Evolutionary conservation across 2,113 vertebrate species (phyloP), one percentile per base, ranked within the genome.

Genomic region (Axis porcinus): DNA sequence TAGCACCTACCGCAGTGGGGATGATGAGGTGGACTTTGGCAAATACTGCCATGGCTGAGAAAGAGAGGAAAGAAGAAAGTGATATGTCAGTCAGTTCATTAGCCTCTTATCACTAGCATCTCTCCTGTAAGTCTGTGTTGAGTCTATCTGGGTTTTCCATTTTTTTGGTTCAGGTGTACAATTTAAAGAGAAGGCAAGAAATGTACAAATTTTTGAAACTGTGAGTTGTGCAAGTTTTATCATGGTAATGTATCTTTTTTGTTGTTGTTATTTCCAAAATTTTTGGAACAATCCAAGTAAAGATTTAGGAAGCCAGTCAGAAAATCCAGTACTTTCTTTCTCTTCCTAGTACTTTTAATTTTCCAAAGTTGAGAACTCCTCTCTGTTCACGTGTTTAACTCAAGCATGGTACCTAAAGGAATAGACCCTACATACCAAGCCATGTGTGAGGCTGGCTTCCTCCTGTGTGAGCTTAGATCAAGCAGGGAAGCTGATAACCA

Each of bases 151-250:
- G 93, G 19, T 86, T 93, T 86, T 88, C 58, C 96, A 0, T 54
- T 55, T 74, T 84, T 74, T 89, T 43, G 36, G 43, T 81, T 96
- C 94, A 90, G 25, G 14, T 85, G 21, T 62, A 82, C 57, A 90
- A 52, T 90, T 94, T 94, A 93, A 84, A 93, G 88, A 97, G 33
- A 86, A 95, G n/a, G 16, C 23, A 93, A 91, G 52, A 93, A 89
- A 67, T 86, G 15, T 58, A 85, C 7, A 43, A 2, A 90, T 40
- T 89, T 96, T 93, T 94, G 55, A 97, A 94, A 95, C 60, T 94
- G 47, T 94, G 45, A 91, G 23, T 83, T 93, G 36, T 86, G 1
- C 79, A 43, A 2, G 52, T 94, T 87, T 96, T 91, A 50, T 36
- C 83, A 89, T 85, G 76, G 21, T 60, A 60, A 86, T 40, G 5